Percentiles rank a stretch among this genome's conserved stretches.
These are phyloP conservation scores for Eupleurogrammus muticus DNA, from an alignment of 2,797 vertebrate genomes.

Conservation along the genomic window DNA sequence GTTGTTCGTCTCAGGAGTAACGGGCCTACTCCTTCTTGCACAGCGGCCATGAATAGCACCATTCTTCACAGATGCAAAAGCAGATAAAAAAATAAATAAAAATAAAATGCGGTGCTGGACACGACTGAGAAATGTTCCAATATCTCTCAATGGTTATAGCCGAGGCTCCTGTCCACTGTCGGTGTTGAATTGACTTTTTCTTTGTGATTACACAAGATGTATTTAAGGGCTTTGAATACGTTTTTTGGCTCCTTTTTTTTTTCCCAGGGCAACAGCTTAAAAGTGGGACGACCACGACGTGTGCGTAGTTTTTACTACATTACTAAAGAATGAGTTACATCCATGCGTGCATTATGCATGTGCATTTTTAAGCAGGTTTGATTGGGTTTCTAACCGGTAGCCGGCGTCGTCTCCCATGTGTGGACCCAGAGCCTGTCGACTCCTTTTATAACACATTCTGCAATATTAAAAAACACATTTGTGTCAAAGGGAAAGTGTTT, in stretches of 20 bases:
- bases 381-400: neutral
- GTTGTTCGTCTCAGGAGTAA: conserved; percentile 62
- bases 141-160: conserved; percentile 46
- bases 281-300: neutral
- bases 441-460: conserved; percentile 18
- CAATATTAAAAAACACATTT: conserved; percentile 43
- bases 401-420: conserved; percentile 16
- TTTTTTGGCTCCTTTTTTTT: conserved; percentile 39
- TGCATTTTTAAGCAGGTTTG: neutral
- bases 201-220: conserved; percentile 39
- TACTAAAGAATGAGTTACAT: conserved; percentile 4
- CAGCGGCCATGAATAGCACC: conserved; percentile 50
- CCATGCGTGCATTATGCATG: neutral
- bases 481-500: conserved; percentile 37
- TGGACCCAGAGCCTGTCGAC: conserved; percentile 29
- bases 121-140: conserved; percentile 56
- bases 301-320: conserved; percentile 1
- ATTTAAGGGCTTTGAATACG: conserved; percentile 45
- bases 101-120: conserved; percentile 39
- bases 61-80: conserved; percentile 60
- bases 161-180: conserved; percentile 40
- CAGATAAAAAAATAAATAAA: conserved; percentile 66
- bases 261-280: conserved; percentile 6
- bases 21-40: conserved; percentile 45
- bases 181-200: conserved; percentile 42